A percentile compares a stretch with the other conserved stretches of the same genome.
Conservation (phyloP, 2,797 vertebrate species). For the Enteromius fasciolatus region DNA sequence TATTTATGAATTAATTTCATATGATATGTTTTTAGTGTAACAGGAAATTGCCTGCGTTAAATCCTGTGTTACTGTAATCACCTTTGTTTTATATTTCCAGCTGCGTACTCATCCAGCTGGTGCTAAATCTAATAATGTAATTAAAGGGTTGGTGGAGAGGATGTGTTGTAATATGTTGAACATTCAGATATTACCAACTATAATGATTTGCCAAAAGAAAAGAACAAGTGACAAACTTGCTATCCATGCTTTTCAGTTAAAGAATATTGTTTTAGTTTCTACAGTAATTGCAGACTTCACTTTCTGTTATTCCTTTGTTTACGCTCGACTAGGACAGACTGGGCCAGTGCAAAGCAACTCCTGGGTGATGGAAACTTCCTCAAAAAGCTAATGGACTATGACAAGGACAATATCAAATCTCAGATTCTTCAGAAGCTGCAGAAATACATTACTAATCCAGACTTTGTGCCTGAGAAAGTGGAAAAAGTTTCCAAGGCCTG, state of each 20-base stretch:
- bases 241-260: background rate
- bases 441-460: slow-evolving; percentile 83
- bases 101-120: slow-evolving; percentile 13
- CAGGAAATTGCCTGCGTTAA: background rate
- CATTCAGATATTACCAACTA: background rate
- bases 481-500: slow-evolving; percentile 87
- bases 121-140: slow-evolving; percentile 19
- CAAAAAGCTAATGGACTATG: slow-evolving; percentile 80
- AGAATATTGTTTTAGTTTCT: background rate
- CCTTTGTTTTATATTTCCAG: slow-evolving; percentile 32
- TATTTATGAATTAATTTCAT: slow-evolving; percentile 11
- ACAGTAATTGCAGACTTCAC: background rate
- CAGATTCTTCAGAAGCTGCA: slow-evolving; percentile 82
- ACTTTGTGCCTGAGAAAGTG: slow-evolving; percentile 86
- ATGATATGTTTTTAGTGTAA: slow-evolving; percentile 16
- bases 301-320: background rate
- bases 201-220: slow-evolving; percentile 8
- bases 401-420: slow-evolving; percentile 86
- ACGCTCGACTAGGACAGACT: slow-evolving; percentile 77
- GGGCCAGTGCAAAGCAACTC: slow-evolving; percentile 83
- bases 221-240: background rate
- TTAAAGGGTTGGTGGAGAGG: slow-evolving; percentile 8
- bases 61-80: background rate
- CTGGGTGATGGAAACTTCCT: slow-evolving; percentile 84
- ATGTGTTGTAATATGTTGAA: slow-evolving; percentile 10